phyloP scores from a whole-genome alignment of 2,113 vertebrate genomes.

The Nothoprocta pentlandii region DNA sequence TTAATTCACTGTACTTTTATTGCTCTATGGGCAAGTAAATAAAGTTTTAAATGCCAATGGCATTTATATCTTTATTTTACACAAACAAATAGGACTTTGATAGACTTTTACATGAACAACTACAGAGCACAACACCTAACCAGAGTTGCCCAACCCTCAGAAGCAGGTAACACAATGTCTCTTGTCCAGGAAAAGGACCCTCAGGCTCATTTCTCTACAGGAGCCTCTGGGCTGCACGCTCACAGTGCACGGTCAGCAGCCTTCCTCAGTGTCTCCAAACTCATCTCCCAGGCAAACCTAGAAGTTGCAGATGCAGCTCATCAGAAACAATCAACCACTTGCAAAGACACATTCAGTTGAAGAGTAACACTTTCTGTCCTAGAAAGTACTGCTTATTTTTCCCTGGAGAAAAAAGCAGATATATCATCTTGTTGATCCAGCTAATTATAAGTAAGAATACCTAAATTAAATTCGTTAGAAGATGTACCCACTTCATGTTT shows the following conservation, averaged over 20 bases:
- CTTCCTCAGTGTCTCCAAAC: neutral
- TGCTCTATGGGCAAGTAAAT: neutral
- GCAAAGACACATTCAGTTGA: neutral
- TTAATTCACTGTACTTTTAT: neutral
- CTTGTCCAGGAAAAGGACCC: neutral
- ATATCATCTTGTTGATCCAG: neutral
- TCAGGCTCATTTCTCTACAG: fast-evolving
- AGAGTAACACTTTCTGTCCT: neutral
- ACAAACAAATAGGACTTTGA: neutral
- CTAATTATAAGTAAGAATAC: neutral
- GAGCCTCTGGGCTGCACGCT: fast-evolving
- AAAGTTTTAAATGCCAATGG: neutral
- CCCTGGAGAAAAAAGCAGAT: neutral
- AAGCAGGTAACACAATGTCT: neutral
- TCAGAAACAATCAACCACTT: neutral
- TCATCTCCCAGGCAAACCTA: neutral
- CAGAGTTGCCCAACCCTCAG: neutral
- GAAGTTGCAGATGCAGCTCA: neutral
- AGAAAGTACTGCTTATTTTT: fast-evolving
- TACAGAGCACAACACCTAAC: neutral
- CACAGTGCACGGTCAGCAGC: neutral
- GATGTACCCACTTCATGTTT: neutral
- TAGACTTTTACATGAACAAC: neutral
- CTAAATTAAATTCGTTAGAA: neutral
- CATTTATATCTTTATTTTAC: neutral